These are phyloP conservation scores for Leiothrix lutea DNA, from an alignment of 2,113 vertebrate species.

Conservation along the genomic window DNA sequence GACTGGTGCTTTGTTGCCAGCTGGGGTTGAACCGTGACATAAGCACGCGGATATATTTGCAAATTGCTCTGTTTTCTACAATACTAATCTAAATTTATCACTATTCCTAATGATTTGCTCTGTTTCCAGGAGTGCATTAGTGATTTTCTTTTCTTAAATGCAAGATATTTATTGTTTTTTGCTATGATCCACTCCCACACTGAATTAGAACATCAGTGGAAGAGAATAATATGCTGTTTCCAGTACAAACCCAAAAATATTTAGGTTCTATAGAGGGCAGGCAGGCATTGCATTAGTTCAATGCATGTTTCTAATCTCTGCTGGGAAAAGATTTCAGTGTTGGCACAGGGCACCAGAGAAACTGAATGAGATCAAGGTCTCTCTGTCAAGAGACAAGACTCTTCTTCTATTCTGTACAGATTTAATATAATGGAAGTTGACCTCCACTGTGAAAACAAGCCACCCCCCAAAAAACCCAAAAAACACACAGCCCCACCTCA, in stretches of 20 bases:
- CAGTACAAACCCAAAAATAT: background rate
- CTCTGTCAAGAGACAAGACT: background rate
- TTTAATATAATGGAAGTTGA: background rate
- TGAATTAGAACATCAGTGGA: background rate
- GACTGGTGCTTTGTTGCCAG: background rate
- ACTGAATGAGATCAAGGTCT: background rate
- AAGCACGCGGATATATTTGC: background rate
- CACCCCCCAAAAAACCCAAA: fast-evolving
- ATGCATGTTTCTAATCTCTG: background rate
- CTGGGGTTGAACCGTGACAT: background rate
- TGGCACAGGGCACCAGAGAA: background rate
- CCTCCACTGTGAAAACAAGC: background rate
- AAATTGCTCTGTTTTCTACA: background rate
- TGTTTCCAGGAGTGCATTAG: background rate
- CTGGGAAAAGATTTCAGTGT: background rate
- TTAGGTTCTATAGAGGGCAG: background rate
- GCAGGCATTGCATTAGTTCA: background rate
- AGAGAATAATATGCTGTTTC: background rate
- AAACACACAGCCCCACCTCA: fast-evolving
- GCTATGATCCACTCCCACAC: background rate
- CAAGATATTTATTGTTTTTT: background rate
- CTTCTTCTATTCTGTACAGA: background rate
- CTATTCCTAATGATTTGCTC: background rate
- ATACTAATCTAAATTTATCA: background rate
- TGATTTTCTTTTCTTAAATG: background rate